Conservation (phyloP, 23 tunicate species). For the Trididemnum miniatum region DNA sequence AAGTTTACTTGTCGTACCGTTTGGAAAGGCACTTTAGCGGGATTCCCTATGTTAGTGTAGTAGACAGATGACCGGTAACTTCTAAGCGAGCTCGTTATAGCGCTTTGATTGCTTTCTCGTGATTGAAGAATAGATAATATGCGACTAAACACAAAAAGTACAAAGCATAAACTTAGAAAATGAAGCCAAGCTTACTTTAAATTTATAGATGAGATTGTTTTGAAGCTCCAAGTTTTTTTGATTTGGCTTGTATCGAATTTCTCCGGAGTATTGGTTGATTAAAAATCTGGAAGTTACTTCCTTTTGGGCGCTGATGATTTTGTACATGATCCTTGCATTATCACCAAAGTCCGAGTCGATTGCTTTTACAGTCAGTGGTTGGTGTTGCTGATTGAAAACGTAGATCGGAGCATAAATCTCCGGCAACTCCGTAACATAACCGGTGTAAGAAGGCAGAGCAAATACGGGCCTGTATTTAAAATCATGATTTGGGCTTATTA, state of each 20-base stretch:
- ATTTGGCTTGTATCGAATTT: slow-evolving; percentile 11
- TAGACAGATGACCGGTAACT: too few relatives aligned
- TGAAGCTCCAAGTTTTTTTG: neutral
- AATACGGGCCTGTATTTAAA: slow-evolving; percentile 57
- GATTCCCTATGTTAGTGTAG: too few relatives aligned
- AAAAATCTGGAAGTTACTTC: slow-evolving; percentile 22
- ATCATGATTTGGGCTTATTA: too few relatives aligned
- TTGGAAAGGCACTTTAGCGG: too few relatives aligned
- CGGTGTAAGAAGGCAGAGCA: slow-evolving; percentile 15
- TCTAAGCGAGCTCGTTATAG: too few relatives aligned
- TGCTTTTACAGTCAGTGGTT: slow-evolving; percentile 46
- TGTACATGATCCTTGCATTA: slow-evolving; percentile 37
- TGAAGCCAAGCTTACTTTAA: slow-evolving; percentile 27
- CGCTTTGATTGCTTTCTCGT: too few relatives aligned
- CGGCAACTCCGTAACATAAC: slow-evolving; percentile 21
- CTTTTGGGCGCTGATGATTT: slow-evolving; percentile 9
- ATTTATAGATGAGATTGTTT: slow-evolving; percentile 9
- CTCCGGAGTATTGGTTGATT: slow-evolving; percentile 38
- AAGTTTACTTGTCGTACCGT: too few relatives aligned
- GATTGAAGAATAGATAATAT: too few relatives aligned
- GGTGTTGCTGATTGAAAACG: neutral
- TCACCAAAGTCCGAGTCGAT: slow-evolving; percentile 38
- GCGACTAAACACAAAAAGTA: too few relatives aligned
- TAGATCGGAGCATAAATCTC: neutral
- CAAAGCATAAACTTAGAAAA: too few relatives aligned